These are phyloP conservation scores for Hemicrepidius hirtus DNA, from an alignment of 2,888 invertebrate species.

Conservation along the genomic window DNA sequence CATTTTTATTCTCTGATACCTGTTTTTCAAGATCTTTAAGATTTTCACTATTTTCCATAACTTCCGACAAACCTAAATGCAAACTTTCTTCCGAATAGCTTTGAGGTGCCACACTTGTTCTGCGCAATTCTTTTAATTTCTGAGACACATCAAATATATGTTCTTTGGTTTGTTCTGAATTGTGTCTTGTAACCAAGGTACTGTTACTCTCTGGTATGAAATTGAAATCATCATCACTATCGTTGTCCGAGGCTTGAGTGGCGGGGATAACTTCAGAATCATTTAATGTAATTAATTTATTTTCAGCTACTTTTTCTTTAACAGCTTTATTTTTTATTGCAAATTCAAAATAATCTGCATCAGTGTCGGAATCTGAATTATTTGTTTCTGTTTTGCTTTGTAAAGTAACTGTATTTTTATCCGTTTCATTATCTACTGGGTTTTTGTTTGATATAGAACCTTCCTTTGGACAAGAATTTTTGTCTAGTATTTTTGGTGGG, in stretches of 20 bases:
- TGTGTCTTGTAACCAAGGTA: conserved; percentile 2
- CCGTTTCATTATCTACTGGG: neutral
- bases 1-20: neutral
- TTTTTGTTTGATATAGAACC: neutral
- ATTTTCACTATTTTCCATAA: conserved; percentile 23
- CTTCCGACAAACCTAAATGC: conserved; percentile 27
- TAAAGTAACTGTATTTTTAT: neutral
- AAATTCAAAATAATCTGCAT: conserved; percentile 30
- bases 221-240: conserved; percentile 27
- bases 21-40: conserved; percentile 23
- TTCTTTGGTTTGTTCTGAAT: neutral
- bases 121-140: conserved; percentile 10
- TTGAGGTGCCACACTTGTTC: neutral
- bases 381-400: neutral
- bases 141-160: conserved; percentile 10
- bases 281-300: neutral
- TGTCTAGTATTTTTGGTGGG: too few relatives aligned
- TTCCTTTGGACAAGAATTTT: too few relatives aligned
- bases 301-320: neutral
- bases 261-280: conserved; percentile 41
- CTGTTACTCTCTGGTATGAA: conserved; percentile 16
- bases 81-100: conserved; percentile 30
- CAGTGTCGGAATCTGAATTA: conserved; percentile 38
- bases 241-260: conserved; percentile 34
- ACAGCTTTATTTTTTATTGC: neutral